A percentile compares a stretch with the other conserved stretches of the same genome.
Evolutionary conservation across 2,797 vertebrate genomes (phyloP).

Genomic region (Epinephelus malabaricus): DNA sequence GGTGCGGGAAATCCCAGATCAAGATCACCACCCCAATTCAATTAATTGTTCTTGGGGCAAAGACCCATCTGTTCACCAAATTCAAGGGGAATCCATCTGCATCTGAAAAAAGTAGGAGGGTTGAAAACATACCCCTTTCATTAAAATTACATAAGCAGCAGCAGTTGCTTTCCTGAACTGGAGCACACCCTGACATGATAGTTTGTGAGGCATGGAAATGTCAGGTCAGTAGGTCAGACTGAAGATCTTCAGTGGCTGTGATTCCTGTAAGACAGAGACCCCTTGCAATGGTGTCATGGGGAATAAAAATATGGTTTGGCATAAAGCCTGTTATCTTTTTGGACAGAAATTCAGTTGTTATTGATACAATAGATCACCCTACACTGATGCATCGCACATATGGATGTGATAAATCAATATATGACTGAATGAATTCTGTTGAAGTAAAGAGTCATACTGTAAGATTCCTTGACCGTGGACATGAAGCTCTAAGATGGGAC

Average conservation of each 20-base stretch:
- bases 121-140: neutral
- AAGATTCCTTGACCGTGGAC: no score
- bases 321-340: neutral
- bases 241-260: neutral
- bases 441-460: no score
- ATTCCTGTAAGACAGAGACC: neutral
- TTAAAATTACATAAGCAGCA: conserved; percentile 14
- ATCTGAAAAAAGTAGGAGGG: neutral
- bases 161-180: neutral
- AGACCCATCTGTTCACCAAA: conserved; percentile 25
- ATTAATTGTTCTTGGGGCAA: neutral
- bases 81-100: neutral
- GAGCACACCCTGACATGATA: conserved; percentile 20
- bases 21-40: neutral
- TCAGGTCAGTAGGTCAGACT: conserved; percentile 25
- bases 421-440: no score
- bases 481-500: no score
- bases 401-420: no score
- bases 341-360: no score
- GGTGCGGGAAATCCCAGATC: neutral
- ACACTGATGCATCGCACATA: no score
- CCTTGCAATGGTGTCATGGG: neutral
- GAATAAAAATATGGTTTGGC: neutral
- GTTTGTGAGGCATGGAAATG: conserved; percentile 16
- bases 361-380: no score